phyloP scores from a whole-genome alignment of 2,113 vertebrate genomes.

The Mastomys natalensis region DNA sequence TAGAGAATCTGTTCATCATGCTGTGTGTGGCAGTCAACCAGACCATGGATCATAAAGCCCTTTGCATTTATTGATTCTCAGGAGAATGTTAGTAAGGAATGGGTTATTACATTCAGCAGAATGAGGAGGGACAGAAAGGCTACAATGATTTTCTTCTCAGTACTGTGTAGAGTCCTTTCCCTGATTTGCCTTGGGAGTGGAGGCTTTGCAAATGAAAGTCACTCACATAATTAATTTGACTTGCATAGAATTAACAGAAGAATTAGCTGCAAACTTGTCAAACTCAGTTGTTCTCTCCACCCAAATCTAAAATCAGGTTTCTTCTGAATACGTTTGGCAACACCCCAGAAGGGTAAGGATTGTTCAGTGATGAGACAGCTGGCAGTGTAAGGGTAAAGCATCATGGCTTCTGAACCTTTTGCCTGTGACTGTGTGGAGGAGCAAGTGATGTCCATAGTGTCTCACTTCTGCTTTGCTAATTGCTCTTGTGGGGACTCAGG shows the following conservation, averaged over 20 bases:
- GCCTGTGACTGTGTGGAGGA: neutral
- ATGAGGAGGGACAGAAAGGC: neutral
- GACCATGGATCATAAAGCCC: neutral
- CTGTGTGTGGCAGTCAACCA: neutral
- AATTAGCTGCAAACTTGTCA: neutral
- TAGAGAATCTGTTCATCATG: neutral
- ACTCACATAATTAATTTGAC: slow-evolving; percentile 1
- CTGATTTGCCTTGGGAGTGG: neutral
- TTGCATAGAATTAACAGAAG: slow-evolving; percentile 23
- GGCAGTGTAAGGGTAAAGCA: neutral
- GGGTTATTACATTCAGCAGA: neutral
- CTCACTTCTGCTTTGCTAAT: neutral
- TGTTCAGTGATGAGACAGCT: neutral
- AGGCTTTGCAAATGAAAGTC: neutral
- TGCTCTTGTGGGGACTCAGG: neutral
- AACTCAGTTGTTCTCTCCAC: neutral
- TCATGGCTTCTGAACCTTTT: neutral
- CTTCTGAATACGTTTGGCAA: slow-evolving; percentile 17
- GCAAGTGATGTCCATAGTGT: neutral
- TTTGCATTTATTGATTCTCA: neutral
- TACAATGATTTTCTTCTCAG: neutral
- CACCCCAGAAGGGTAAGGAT: neutral
- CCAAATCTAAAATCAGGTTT: slow-evolving; percentile 21
- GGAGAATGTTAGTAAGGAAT: neutral
- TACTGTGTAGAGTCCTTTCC: neutral